These are phyloP conservation scores for Epinephelus cyanopodus DNA, from an alignment of 2,113 vertebrate species.

Conservation along the genomic window DNA sequence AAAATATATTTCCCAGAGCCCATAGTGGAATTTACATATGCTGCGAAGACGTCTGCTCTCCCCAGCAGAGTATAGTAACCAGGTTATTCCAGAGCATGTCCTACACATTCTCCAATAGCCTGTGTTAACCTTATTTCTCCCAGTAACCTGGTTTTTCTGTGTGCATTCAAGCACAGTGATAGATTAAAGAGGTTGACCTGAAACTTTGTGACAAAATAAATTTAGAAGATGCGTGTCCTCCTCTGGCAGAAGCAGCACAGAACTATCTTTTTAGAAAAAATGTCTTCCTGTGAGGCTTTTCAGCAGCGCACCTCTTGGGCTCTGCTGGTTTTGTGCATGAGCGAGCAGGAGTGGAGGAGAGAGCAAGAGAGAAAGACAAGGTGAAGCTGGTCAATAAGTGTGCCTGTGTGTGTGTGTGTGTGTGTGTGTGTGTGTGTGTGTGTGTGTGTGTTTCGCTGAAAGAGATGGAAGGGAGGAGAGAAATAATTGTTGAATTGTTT, in stretches of 20 bases:
- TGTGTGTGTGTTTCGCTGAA: not conserved
- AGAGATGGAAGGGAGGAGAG: slow-evolving; percentile 38
- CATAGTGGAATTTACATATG: not conserved
- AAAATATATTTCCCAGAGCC: not conserved
- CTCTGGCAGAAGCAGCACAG: slow-evolving; percentile 5
- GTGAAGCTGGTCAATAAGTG: slow-evolving; percentile 50
- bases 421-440: not conserved
- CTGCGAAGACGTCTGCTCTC: not conserved
- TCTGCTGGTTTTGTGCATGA: slow-evolving; percentile 50
- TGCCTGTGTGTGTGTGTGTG: slow-evolving; percentile 9
- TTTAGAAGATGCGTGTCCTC: slow-evolving; percentile 33
- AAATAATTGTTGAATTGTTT: slow-evolving; percentile 53
- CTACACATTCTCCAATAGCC: not conserved
- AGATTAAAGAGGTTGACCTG: slow-evolving; percentile 37
- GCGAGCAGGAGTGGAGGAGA: slow-evolving; percentile 10
- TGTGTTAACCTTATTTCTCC: slow-evolving; percentile 5
- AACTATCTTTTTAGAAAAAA: slow-evolving; percentile 22
- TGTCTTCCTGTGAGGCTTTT: slow-evolving; percentile 34
- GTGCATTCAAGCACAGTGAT: slow-evolving; percentile 11
- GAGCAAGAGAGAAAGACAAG: slow-evolving; percentile 21
- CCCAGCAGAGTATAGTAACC: not conserved
- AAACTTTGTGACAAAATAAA: slow-evolving; percentile 40
- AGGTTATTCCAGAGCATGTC: slow-evolving; percentile 12
- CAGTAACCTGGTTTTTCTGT: slow-evolving; percentile 32
- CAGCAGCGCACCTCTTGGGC: slow-evolving; percentile 23